Evolutionary conservation across 1,140 invertebrate genomes (phyloP).

Genomic region (Caenorhabditis tropicalis): DNA sequence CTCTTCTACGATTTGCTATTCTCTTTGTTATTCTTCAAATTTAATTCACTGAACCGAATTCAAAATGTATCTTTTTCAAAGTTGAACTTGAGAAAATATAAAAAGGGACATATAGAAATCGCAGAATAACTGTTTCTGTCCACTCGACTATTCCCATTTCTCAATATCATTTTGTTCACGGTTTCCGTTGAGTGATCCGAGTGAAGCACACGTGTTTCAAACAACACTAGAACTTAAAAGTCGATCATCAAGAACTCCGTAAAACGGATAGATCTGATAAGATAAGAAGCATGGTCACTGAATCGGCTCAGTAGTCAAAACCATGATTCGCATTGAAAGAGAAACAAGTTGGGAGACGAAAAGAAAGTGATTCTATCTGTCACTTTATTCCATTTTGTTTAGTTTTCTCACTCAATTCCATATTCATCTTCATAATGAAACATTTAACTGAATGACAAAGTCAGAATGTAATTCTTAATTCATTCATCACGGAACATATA

Average conservation of each 20-base stretch:
- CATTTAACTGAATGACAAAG: not conserved
- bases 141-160: not conserved
- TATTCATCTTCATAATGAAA: not conserved
- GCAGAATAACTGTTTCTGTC: not conserved
- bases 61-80: not conserved
- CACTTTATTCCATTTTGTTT: not conserved
- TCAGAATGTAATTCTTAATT: not conserved
- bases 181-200: too few relatives aligned
- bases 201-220: too few relatives aligned
- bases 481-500: not conserved
- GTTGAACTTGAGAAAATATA: not conserved
- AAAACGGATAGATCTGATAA: too few relatives aligned
- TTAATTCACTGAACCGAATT: not conserved
- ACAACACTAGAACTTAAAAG: too few relatives aligned
- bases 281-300: slow-evolving; percentile 49
- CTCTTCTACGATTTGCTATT: slow-evolving; percentile 27
- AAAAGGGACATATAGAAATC: not conserved
- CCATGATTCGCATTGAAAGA: not conserved
- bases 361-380: not conserved
- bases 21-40: not conserved
- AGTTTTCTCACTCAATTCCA: not conserved
- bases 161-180: not conserved
- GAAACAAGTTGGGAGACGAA: too few relatives aligned
- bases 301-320: slow-evolving; percentile 53
- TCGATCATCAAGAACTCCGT: too few relatives aligned